Evolutionary conservation across 1,140 invertebrate species (phyloP).

Genomic region (Spodoptera frugiperda): DNA sequence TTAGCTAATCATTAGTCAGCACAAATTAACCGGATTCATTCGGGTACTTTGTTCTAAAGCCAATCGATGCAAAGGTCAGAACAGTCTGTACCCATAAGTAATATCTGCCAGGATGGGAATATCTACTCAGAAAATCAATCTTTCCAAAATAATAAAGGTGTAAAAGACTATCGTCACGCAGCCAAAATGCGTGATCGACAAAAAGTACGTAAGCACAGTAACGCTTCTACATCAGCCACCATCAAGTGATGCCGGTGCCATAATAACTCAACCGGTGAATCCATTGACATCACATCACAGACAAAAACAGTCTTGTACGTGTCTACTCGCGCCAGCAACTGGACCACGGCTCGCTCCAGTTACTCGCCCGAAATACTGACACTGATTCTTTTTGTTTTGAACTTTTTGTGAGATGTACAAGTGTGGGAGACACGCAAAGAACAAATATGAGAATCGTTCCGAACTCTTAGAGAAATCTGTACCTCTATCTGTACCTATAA

Average conservation of each 20-base stretch:
- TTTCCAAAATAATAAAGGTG: too few species aligned
- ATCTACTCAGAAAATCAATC: too few species aligned
- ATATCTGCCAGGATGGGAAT: too few species aligned
- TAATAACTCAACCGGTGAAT: conserved; percentile 22
- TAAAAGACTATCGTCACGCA: too few species aligned
- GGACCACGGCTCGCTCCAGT: conserved; percentile 29
- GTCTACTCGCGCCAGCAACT: conserved; percentile 11
- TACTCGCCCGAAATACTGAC: conserved; percentile 40
- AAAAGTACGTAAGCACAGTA: too few species aligned
- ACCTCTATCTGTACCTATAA: too few species aligned
- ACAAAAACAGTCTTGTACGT: conserved; percentile 36
- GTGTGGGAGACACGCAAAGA: conserved; percentile 12
- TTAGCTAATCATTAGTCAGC: neutral
- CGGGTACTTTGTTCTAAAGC: neutral
- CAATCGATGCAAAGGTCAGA: neutral
- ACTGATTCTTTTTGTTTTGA: conserved; percentile 32
- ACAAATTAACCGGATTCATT: neutral
- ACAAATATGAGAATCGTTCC: conserved; percentile 12
- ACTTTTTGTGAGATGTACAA: conserved; percentile 12
- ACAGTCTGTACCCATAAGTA: neutral
- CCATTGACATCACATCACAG: conserved; percentile 23
- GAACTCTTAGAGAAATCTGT: conserved; percentile 19
- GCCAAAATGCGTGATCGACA: too few species aligned
- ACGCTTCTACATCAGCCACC: too few species aligned
- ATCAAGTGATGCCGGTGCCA: neutral